Percentiles rank a stretch among this genome's conserved stretches.
phyloP scores from a whole-genome alignment of 2,797 vertebrate genomes.

The Cheirogaleus major region DNA sequence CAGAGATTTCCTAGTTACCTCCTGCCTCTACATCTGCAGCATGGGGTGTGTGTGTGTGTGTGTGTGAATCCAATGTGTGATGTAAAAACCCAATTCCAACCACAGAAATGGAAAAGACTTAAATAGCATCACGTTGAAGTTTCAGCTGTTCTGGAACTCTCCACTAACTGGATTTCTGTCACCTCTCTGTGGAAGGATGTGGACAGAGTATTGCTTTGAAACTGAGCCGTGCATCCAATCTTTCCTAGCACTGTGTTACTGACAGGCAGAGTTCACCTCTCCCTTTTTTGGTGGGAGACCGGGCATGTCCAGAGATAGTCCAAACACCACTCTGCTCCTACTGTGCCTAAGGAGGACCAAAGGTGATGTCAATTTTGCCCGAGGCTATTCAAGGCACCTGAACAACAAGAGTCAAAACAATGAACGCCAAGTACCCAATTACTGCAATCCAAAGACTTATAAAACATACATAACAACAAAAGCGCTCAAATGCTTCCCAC shows the following conservation, averaged over 20 bases:
- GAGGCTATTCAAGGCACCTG: slow-evolving; percentile 44
- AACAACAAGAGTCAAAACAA: slow-evolving; percentile 59
- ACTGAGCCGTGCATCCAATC: slow-evolving; percentile 46
- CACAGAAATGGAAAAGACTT: neutral
- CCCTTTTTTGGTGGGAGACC: slow-evolving; percentile 66
- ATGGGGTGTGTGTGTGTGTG: neutral
- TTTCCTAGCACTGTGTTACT: slow-evolving; percentile 77
- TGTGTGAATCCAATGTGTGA: neutral
- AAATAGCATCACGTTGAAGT: slow-evolving; percentile 54
- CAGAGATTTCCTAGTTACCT: neutral
- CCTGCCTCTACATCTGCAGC: no score
- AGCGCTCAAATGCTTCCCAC: fast-evolving
- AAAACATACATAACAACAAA: neutral
- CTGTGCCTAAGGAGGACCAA: slow-evolving; percentile 67
- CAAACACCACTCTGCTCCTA: slow-evolving; percentile 46
- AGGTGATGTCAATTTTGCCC: slow-evolving; percentile 67
- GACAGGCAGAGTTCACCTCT: slow-evolving; percentile 64
- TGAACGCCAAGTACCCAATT: neutral
- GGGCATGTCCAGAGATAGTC: neutral
- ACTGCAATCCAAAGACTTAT: neutral
- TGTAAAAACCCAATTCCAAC: neutral
- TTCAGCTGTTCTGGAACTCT: slow-evolving; percentile 76
- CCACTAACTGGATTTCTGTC: slow-evolving; percentile 66
- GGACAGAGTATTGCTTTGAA: slow-evolving; percentile 72
- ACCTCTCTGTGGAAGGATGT: slow-evolving; percentile 60